Evolutionary conservation across 2,888 invertebrate genomes (phyloP).

Genomic region (Salticus scenicus): DNA sequence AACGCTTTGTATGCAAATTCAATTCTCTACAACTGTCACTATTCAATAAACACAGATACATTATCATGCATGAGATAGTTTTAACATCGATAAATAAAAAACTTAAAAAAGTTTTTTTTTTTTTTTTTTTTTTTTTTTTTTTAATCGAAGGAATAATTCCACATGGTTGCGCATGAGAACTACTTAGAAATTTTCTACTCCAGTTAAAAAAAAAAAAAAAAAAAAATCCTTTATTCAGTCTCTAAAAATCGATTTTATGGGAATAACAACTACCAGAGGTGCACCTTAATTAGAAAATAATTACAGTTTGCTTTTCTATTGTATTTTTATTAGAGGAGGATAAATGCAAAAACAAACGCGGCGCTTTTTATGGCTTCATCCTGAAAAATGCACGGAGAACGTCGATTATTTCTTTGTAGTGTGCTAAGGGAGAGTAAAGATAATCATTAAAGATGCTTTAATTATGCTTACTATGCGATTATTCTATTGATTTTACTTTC

Average conservation of each 20-base stretch:
- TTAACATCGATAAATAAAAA: not conserved
- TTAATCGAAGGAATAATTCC: not conserved
- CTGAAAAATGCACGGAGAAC: not conserved
- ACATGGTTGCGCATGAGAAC: not conserved
- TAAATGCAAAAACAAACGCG: not conserved
- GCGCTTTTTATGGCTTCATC: not conserved
- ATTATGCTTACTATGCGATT: not conserved
- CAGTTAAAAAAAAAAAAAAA: not conserved
- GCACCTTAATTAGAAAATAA: constrained; percentile 11
- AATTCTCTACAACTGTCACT: too few relatives aligned
- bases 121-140: too few relatives aligned
- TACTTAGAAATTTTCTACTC: not conserved
- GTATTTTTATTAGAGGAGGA: not conserved
- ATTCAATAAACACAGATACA: too few relatives aligned
- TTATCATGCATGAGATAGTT: not conserved
- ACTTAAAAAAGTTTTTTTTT: not conserved
- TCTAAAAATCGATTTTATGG: not conserved
- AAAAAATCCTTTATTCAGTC: not conserved
- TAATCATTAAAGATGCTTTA: constrained; percentile 2
- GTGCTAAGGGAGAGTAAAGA: not conserved
- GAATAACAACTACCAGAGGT: not conserved
- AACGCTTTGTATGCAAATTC: too few relatives aligned
- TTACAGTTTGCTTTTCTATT: constrained; percentile 6
- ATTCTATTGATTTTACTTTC: not conserved
- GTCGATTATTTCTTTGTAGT: not conserved